These are phyloP conservation scores for Euplagia quadripunctaria DNA, from an alignment of 2,888 invertebrate genomes.

Conservation along the genomic window DNA sequence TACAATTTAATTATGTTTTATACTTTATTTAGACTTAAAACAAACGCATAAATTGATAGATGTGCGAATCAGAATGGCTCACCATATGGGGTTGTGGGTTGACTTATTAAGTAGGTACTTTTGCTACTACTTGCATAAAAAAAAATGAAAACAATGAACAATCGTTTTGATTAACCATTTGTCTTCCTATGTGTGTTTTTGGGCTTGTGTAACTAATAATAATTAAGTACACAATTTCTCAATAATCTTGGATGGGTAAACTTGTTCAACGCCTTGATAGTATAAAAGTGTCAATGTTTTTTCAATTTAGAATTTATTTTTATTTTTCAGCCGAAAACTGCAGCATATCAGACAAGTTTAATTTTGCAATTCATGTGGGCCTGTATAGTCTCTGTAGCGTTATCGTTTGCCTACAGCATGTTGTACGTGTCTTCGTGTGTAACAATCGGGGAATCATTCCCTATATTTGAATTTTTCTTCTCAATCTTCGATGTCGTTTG, in stretches of 20 bases:
- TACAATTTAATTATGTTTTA: conserved; percentile 2
- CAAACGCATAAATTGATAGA: background rate
- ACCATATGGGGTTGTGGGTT: background rate
- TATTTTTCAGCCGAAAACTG: conserved; percentile 56
- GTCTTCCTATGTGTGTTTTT: no score
- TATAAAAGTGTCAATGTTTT: no score
- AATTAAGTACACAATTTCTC: no score
- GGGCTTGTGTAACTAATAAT: no score
- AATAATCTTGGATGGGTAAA: no score
- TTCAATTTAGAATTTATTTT: no score
- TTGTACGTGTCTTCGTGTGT: conserved; percentile 64
- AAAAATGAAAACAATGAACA: background rate
- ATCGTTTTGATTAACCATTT: background rate
- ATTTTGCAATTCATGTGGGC: conserved; percentile 56
- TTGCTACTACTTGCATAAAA: background rate
- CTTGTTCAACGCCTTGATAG: no score
- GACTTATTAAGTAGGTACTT: no score
- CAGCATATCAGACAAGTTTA: conserved; percentile 30
- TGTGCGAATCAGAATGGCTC: background rate
- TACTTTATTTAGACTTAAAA: background rate
- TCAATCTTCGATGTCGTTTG: conserved; percentile 62
- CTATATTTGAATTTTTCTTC: conserved; percentile 69
- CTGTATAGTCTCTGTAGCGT: conserved; percentile 50
- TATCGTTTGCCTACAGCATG: conserved; percentile 67
- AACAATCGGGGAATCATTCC: conserved; percentile 63